phyloP scores from a whole-genome alignment of 2,888 invertebrate genomes.

The Pecten maximus region DNA sequence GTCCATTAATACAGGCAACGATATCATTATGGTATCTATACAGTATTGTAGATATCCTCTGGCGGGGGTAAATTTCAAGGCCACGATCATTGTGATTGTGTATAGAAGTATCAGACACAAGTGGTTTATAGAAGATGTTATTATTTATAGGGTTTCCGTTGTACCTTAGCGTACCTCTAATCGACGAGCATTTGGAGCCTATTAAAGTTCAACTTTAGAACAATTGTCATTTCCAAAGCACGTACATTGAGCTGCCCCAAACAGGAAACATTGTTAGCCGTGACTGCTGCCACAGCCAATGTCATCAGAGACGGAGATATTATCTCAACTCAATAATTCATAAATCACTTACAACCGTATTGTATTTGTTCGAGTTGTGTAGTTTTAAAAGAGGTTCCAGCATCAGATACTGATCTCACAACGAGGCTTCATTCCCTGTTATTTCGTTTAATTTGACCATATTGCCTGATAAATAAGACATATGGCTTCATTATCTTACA shows the following conservation, averaged over 20 bases:
- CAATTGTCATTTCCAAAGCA: neutral
- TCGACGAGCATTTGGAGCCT: no score
- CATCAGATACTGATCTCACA: neutral
- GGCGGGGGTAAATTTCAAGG: no score
- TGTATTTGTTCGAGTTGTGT: conserved; percentile 23
- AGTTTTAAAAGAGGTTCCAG: conserved; percentile 20
- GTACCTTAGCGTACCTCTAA: no score
- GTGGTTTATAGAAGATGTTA: no score
- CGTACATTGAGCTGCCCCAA: neutral
- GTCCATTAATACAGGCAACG: no score
- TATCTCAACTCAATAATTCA: conserved; percentile 28
- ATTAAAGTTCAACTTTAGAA: neutral
- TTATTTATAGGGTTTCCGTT: no score
- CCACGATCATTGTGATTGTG: no score
- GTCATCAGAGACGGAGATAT: conserved; percentile 7
- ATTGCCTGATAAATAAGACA: neutral
- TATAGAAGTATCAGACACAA: no score
- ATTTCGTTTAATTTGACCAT: neutral
- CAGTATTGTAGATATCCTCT: no score
- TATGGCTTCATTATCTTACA: conserved; percentile 13
- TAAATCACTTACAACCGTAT: conserved; percentile 26
- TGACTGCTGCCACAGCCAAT: neutral
- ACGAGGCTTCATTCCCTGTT: neutral
- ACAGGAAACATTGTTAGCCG: neutral
- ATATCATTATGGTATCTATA: no score